phyloP scores from a whole-genome alignment of 2,113 vertebrate genomes.

The Hydropotes inermis region DNA sequence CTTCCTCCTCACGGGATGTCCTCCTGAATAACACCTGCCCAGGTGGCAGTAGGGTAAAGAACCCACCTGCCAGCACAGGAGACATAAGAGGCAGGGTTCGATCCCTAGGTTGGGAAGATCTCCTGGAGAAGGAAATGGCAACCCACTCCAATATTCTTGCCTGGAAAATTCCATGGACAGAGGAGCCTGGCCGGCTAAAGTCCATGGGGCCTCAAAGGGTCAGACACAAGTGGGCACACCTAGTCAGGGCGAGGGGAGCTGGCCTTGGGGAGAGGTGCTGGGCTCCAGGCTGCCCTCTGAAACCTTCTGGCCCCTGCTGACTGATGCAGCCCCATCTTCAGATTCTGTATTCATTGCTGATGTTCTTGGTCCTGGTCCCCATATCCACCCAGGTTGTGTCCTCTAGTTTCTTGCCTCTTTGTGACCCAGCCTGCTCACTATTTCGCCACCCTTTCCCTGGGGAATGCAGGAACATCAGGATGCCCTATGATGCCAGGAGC shows the following conservation, averaged over 20 bases:
- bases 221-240: neutral
- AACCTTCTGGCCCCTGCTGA: neutral
- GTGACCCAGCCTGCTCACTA: neutral
- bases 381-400: neutral
- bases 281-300: no score
- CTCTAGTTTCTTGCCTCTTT: neutral
- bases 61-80: neutral
- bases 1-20: neutral
- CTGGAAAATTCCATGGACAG: neutral
- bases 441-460: neutral
- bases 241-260: neutral
- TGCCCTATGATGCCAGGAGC: neutral
- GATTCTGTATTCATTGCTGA: neutral
- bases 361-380: neutral
- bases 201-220: neutral
- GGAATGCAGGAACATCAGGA: neutral
- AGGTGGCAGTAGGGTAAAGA: neutral
- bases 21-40: neutral
- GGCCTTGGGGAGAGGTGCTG: neutral
- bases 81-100: neutral
- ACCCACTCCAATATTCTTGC: neutral
- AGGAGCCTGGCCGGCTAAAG: neutral
- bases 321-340: neutral
- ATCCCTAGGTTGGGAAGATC: neutral
- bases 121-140: neutral